Base-by-base conservation (phyloP, 2,888 invertebrate genomes). In the Tyria jacobaeae region DNA sequence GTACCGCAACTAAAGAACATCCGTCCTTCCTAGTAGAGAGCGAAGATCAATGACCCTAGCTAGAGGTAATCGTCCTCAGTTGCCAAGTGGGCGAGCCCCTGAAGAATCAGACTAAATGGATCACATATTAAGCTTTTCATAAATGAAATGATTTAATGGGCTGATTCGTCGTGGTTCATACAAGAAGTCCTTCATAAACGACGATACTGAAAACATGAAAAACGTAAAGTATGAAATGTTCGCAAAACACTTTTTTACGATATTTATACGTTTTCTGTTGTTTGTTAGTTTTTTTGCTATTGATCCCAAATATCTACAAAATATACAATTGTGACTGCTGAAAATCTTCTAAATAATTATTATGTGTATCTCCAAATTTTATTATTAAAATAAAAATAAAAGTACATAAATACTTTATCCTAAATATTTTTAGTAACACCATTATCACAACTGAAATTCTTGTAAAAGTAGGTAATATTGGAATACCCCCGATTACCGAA, bases 11-110 rank as follows among this genome's bases (percentile, higher is more conserved):
- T 52, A 68, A 72, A 69, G 59, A 56, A 57, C 60, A 66, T 76
- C 77, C 66, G 74, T 75, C 73, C 67, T 74, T 76, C 68, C 76
- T 66, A 56, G 50, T 68, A 75, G 71, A 66, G 72, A 77, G 71
- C 58, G 57, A 60, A 58, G 79, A 70, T 65, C 76, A 75, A 49
- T 53, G 75, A 78, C 78, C 75, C 47, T 37, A 10, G 24, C 27
- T 31, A 51, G 76, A 78, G 77, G 78, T 76, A 76, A 68, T 64
- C 69, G 77, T 74, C 73, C 76, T 68, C 69, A 24, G 24, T 54
- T 56, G 25, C 64, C 68, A 58, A 49, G 71, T 77, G 53, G 78
- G 78, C 52, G 77, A 56, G 64, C 71, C 48, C 64, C 61, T 57
- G 62, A 75, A 73, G 71, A 73, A 71, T 75, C 62, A 44, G 62